Evolutionary conservation across 1,140 invertebrate species (phyloP), one percentile per base, ranked within the genome.

Genomic region (Achroia grisella): DNA sequence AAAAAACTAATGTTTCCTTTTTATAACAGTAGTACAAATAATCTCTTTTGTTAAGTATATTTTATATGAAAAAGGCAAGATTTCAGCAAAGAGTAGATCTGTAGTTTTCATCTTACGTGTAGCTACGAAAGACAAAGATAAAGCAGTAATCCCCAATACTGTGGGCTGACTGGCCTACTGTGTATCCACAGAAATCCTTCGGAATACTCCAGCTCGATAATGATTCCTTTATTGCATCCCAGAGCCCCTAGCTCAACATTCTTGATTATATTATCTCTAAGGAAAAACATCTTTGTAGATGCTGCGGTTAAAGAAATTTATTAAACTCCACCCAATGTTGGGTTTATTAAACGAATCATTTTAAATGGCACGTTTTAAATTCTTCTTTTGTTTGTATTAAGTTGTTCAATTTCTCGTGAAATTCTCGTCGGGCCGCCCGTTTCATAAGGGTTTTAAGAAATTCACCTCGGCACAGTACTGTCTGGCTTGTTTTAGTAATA

Each of bases 211-310:
- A 41, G 44, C 30, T 31, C 48, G 47, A 52, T 60, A 56, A 60
- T 56, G 57, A 52, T 56, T 56, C 52, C 52, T 56, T 60, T 61
- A 56, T 56, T 56, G 49, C 47, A 44, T 39, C 55, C 41, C 37
- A 29, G 46, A 42, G 35, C 36, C 32, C 31, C 28, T 13, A 56
- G 47, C 33, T 52, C 46, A 49, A 46, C 48, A 49, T 53, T 51
- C 48, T 45, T 56, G 57, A 56, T 60, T 60, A 52, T 52, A 60
- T 52, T 52, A 56, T 49, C 40, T 39, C 41, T 39, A 23, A 44
- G 27, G 28, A 10, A 39, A n/a, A 46, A 39, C 35, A 39, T 45
- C 35, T 11, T 27, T n/a, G 2, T 42, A 14, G 33, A 14, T 10
- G 14, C 34, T 29, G 33, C 29, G 44, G 44, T 39, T 46, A 32